These are phyloP conservation scores for Vandiemenella viatica DNA, from an alignment of 2,888 invertebrate genomes.

Conservation along the genomic window DNA sequence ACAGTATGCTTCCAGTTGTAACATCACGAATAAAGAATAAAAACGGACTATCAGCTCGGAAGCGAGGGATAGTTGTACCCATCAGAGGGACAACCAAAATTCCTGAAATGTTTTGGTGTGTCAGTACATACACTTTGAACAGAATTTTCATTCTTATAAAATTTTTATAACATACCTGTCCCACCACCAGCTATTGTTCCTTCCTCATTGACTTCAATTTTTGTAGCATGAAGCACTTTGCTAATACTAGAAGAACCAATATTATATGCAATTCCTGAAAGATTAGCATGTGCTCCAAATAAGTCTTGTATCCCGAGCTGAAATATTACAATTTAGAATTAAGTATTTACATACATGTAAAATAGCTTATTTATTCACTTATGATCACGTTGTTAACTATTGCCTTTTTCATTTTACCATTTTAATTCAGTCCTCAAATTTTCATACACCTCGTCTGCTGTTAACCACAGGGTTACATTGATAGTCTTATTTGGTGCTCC, in stretches of 20 bases:
- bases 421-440: no score
- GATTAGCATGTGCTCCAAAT: constrained; percentile 39
- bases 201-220: constrained; percentile 45
- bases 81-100: constrained; percentile 45
- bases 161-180: constrained; percentile 26
- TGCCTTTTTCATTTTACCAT: no score
- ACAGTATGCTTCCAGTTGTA: constrained; percentile 38
- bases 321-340: constrained; percentile 19
- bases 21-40: constrained; percentile 47
- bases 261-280: constrained; percentile 36
- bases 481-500: no score
- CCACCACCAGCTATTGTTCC: constrained; percentile 51
- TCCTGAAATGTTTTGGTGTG: constrained; percentile 22
- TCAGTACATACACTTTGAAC: not conserved
- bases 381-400: no score
- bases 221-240: constrained; percentile 44
- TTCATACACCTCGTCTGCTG: no score
- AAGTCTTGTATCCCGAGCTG: constrained; percentile 43
- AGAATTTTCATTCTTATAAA: not conserved
- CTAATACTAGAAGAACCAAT: constrained; percentile 26
- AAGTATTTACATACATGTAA: no score
- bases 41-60: constrained; percentile 46
- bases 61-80: constrained; percentile 32
- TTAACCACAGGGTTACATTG: no score
- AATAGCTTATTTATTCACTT: no score